phyloP scores from a whole-genome alignment of 2,113 vertebrate species.

The Macrotis lagotis region DNA sequence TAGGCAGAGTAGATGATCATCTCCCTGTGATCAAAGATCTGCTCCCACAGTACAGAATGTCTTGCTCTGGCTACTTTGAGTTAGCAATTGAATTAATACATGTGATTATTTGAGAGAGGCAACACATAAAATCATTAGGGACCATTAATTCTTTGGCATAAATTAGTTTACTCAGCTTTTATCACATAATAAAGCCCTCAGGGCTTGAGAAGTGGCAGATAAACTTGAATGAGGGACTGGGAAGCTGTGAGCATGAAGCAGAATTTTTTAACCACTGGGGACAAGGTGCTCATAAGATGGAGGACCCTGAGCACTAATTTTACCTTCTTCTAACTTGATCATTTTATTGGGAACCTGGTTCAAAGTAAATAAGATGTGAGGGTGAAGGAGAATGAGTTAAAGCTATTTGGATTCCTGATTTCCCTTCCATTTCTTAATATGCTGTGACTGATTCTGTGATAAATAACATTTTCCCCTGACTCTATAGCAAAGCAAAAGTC shows the following conservation, averaged over 20 bases:
- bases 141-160: neutral
- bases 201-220: neutral
- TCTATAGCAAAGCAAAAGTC: neutral
- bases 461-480: neutral
- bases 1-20: neutral
- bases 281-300: neutral
- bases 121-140: neutral
- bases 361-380: neutral
- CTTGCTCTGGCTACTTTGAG: neutral
- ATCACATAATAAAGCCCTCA: neutral
- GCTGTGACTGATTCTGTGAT: neutral
- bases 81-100: neutral
- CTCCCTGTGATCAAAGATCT: neutral
- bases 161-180: neutral
- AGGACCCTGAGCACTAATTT: neutral
- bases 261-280: neutral
- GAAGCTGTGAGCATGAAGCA: neutral
- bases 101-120: neutral
- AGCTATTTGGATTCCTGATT: neutral
- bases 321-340: neutral
- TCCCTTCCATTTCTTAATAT: neutral
- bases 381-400: neutral
- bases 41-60: neutral
- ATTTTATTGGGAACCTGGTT: neutral
- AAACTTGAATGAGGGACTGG: neutral